These are phyloP conservation scores for Ischnus inquisitorius DNA, from an alignment of 2,888 invertebrate genomes.

Conservation along the genomic window DNA sequence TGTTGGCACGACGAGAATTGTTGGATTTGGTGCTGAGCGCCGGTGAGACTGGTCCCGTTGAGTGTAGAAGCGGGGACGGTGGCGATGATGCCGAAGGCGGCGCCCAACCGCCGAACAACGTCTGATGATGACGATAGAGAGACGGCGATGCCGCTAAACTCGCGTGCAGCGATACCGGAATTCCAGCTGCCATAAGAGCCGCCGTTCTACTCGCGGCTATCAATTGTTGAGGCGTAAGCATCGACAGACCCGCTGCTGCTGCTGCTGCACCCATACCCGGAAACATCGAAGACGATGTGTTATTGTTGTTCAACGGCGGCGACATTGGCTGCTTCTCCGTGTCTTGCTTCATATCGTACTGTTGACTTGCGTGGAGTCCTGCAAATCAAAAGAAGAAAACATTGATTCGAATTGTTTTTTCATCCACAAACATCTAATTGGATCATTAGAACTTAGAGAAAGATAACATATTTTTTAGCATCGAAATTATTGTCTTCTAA, in stretches of 20 bases:
- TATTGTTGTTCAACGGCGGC: conserved; percentile 87
- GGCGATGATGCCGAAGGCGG: conserved; percentile 86
- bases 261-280: conserved; percentile 82
- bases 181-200: conserved; percentile 86
- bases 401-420: background rate
- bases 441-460: too few species aligned
- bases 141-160: conserved; percentile 87
- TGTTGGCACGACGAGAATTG: conserved; percentile 79
- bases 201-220: conserved; percentile 86
- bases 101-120: conserved; percentile 87
- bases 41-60: conserved; percentile 81
- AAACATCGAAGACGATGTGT: conserved; percentile 85
- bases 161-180: conserved; percentile 87
- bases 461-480: too few species aligned
- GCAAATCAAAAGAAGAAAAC: conserved; percentile 58
- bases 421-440: background rate
- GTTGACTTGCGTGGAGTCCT: conserved; percentile 80
- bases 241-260: conserved; percentile 87
- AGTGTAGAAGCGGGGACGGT: conserved; percentile 86
- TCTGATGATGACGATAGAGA: conserved; percentile 89
- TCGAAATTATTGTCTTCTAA: too few species aligned
- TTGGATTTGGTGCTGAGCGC: conserved; percentile 84
- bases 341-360: conserved; percentile 85
- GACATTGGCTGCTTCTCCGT: conserved; percentile 88
- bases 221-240: conserved; percentile 86